A percentile compares a stretch with the other conserved stretches of the same genome.
These are phyloP conservation scores for Clitarchus hookeri DNA, from an alignment of 2,888 invertebrate genomes.

Conservation along the genomic window DNA sequence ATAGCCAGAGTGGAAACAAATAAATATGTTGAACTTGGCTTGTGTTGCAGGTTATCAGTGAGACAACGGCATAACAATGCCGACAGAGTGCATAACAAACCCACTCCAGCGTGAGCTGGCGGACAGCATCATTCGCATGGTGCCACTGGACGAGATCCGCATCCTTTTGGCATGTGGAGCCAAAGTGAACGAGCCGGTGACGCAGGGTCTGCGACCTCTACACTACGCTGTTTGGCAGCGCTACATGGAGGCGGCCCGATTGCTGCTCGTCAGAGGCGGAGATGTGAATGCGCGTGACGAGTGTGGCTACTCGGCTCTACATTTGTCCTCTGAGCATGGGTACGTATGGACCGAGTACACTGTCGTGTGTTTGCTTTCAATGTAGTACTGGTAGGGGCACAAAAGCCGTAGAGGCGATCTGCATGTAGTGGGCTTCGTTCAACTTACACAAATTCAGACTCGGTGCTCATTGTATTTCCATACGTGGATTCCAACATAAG, in stretches of 20 bases:
- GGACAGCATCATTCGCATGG: conserved; percentile 87
- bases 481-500: no score
- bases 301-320: conserved; percentile 89
- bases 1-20: no score
- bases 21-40: neutral
- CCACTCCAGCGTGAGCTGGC: conserved; percentile 84
- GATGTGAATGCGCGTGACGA: conserved; percentile 84
- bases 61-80: conserved; percentile 57
- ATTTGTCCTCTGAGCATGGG: conserved; percentile 89
- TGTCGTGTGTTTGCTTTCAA: no score
- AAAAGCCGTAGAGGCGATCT: no score
- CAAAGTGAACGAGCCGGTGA: conserved; percentile 78
- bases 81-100: conserved; percentile 72
- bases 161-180: conserved; percentile 86
- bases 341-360: conserved; percentile 50
- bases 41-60: neutral
- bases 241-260: conserved; percentile 75
- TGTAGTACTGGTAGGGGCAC: no score
- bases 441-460: no score
- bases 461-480: no score
- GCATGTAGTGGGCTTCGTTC: no score
- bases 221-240: conserved; percentile 94
- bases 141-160: conserved; percentile 83
- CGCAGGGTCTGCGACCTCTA: conserved; percentile 83
- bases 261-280: conserved; percentile 80